Evolutionary conservation across 1,140 invertebrate species (phyloP).

Genomic region (Calliopsis andreniformis): DNA sequence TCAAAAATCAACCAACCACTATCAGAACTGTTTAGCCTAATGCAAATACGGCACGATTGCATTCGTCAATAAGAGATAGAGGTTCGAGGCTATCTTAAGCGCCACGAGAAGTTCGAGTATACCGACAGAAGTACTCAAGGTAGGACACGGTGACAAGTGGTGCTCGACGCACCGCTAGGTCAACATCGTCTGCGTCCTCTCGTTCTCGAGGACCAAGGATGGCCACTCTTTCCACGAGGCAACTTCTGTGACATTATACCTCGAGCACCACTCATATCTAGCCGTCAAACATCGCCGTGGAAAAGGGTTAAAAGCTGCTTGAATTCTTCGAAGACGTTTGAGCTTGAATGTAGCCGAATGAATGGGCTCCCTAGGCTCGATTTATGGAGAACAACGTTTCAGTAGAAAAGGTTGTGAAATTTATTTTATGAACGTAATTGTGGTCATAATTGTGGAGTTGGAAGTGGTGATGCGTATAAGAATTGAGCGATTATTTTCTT

Average conservation of each 20-base stretch:
- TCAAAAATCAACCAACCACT: not conserved
- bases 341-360: not conserved
- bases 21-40: constrained; percentile 44
- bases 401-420: too few species aligned
- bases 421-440: too few species aligned
- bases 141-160: constrained; percentile 76
- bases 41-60: constrained; percentile 30
- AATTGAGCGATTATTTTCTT: too few species aligned
- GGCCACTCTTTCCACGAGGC: constrained; percentile 10
- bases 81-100: constrained; percentile 36
- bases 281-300: constrained; percentile 22
- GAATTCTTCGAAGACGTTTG: constrained; percentile 17
- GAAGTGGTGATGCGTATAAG: too few species aligned
- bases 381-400: too few species aligned
- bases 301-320: constrained; percentile 13
- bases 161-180: constrained; percentile 57
- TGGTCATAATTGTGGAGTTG: too few species aligned
- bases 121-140: constrained; percentile 38
- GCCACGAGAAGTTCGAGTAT: constrained; percentile 7
- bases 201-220: constrained; percentile 23
- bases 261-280: constrained; percentile 41
- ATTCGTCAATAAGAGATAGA: constrained; percentile 41
- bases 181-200: constrained; percentile 37
- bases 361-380: not conserved
- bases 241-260: constrained; percentile 49